A percentile compares a stretch with the other conserved stretches of the same genome.
Evolutionary conservation across 2,797 vertebrate genomes (phyloP).

Genomic region (Ibycter americanus): DNA sequence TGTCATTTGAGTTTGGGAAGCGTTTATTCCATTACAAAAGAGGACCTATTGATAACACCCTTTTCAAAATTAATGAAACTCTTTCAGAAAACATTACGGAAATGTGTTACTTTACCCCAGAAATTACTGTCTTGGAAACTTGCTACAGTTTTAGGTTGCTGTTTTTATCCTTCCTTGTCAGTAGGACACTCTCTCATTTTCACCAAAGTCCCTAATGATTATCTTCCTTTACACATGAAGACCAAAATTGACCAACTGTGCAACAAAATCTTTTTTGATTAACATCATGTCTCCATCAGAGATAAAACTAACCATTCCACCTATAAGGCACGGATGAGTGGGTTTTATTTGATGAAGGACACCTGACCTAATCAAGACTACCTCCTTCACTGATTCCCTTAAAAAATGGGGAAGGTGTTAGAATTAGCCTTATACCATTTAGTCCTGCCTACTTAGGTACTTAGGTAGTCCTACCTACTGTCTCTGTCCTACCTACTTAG

Average conservation of each 20-base stretch:
- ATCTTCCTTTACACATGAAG: background rate
- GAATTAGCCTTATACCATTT: background rate
- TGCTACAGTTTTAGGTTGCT: background rate
- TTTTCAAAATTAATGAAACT: background rate
- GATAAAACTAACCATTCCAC: background rate
- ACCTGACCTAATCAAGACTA: background rate
- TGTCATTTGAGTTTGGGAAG: background rate
- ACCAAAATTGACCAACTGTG: background rate
- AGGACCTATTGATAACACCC: background rate
- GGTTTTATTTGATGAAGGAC: background rate
- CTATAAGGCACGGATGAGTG: rapidly evolving
- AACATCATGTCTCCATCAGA: background rate
- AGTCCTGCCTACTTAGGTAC: too few relatives aligned
- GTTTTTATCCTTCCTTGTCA: background rate
- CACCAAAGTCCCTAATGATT: background rate
- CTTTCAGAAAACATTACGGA: background rate
- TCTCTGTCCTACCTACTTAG: background rate
- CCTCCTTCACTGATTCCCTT: background rate
- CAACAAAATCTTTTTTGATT: background rate
- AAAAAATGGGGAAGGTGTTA: background rate
- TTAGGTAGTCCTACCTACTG: too few relatives aligned
- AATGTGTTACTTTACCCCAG: background rate
- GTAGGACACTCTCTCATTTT: background rate
- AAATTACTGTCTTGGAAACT: background rate
- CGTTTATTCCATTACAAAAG: background rate